These are phyloP conservation scores for Ennomos quercinarius DNA, from an alignment of 2,888 invertebrate genomes.

Conservation along the genomic window DNA sequence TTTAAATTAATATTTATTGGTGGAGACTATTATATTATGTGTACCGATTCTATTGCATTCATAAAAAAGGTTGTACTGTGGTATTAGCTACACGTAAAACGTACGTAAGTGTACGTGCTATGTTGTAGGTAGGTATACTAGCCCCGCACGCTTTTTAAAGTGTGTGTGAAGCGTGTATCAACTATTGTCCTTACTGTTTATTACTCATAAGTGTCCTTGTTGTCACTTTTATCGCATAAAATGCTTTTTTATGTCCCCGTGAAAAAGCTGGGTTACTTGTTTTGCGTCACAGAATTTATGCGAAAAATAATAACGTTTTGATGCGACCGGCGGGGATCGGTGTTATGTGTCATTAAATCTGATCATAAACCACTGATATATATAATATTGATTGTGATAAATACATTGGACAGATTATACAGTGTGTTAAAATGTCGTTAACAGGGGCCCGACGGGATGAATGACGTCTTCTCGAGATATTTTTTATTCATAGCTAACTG, in stretches of 20 bases:
- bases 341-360: constrained; percentile 62
- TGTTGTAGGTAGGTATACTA: no score
- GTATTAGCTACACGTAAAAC: background rate
- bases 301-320: constrained; percentile 75
- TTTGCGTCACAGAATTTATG: constrained; percentile 73
- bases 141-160: no score
- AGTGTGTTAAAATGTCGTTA: constrained; percentile 11
- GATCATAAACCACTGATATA: constrained; percentile 54
- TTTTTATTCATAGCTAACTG: constrained; percentile 8
- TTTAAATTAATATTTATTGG: no score
- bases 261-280: constrained; percentile 65
- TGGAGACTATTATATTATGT: no score
- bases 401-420: constrained; percentile 44
- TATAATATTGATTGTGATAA: constrained; percentile 48
- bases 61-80: background rate
- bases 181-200: constrained; percentile 1
- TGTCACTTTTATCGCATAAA: constrained; percentile 42
- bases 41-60: background rate
- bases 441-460: constrained; percentile 9
- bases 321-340: constrained; percentile 55
- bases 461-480: constrained; percentile 8
- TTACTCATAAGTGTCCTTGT: constrained; percentile 1
- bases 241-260: constrained; percentile 55
- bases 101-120: no score
- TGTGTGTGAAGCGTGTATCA: background rate